Evolutionary conservation across 2,113 vertebrate genomes (phyloP), one percentile per base, ranked within the genome.

Genomic region (Dasyornis broadbenti): DNA sequence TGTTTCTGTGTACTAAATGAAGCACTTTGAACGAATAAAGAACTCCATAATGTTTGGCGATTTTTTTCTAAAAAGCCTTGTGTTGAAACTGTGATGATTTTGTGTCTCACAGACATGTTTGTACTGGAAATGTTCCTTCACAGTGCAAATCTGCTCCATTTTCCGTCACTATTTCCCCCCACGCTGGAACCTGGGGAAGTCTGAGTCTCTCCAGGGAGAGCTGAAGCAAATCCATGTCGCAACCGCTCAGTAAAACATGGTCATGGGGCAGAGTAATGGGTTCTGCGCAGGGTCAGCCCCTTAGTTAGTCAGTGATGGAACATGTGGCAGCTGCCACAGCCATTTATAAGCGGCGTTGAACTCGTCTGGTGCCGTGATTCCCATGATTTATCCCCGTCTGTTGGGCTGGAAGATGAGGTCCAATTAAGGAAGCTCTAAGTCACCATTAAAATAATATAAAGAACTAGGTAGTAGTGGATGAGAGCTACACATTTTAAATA

Each of bases 401-500:
- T 52, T 90, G 59, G 44, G 33, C 52, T 73, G 82, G 85, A 85
- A 95, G 75, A 93, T 73, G 70, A 76, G 66, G 35, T 59, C 94
- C 75, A 73, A 47, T 91, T 86, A 93, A 87, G 63, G 75, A 87
- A 82, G 35, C 35, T 73, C 24, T 72, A 91, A 92, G 82, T 95
- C 70, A 61, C 45, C 33, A 80, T 85, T 92, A 89, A 91, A 95
- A 57, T 72, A 75, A 81, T 47, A 44, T 92, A 53, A 88, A 92
- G 63, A 73, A 68, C 71, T 85, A 57, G 37, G n/a, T 85, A 18
- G 60, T 66, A 63, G 78, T 82, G 50, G 59, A 85, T 90, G 79
- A 86, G 82, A 77, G 42, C 85, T 88, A 37, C 54, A 70, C 56
- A 44, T 90, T 92, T 95, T 65, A 86, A 96, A 76, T 64, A 86